Base-by-base conservation (phyloP, 2,797 vertebrate genomes). In the Phyllotis vaccarum region DNA sequence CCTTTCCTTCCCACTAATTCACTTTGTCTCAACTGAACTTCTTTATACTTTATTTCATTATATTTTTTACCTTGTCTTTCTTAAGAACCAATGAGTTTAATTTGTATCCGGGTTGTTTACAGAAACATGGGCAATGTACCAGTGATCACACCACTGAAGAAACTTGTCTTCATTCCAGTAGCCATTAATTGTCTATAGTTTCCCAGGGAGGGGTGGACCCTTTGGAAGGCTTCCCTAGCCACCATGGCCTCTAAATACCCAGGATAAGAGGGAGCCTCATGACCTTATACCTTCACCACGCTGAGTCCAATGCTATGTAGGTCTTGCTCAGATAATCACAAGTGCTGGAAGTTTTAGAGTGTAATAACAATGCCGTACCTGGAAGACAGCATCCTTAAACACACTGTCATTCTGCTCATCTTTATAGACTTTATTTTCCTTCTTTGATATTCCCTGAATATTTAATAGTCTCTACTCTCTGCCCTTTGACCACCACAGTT, bases 211-310 rank as follows among this genome's bases (percentile, higher is more conserved):
- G 6, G 9, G 12, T 29, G n/a, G 0, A 5, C 4, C 2, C 21
- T 27, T 40, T 37, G 1, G 1, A 17, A 6, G 14, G 13, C n/a
- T 3, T 60, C 22, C 12, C n/a, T 81, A 22, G 24, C 13, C 29
- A 60, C 13, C 3, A 40, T 31, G 10, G 22, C 22, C 64, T 68
- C 52, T 86, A 68, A 13, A 62, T 43, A 0, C 24, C 21, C 5
- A 64, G 27, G 5, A 9, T 40, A 31, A n/a, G 3, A 52, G 2
- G 13, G 29, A 21, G 0, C 0, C 22, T 6, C 24, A 27, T 70
- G 14, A 37, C 70, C 46, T 27, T 7, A 16, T 37, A 19, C 31
- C 5, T 16, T 86, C 34, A 22, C 21, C 34, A 10, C 9, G 12
- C n/a, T 6, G 12, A 68, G 34, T 68, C 46, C 16, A 54, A 66